Conservation (phyloP, 2,113 vertebrate species). For the Megaceryle maxima region DNA sequence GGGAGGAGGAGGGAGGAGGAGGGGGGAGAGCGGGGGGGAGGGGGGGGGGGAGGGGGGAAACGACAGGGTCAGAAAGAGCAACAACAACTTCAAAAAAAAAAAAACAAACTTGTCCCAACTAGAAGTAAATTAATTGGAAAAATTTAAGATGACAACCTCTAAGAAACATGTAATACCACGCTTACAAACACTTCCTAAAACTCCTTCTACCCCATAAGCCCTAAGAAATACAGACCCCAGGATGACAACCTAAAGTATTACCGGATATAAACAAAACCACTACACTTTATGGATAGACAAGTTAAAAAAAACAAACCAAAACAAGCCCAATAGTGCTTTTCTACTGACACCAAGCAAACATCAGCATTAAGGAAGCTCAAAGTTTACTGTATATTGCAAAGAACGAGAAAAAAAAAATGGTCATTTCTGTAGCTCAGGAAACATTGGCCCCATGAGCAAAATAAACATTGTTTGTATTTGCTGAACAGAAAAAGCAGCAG, state of each 20-base stretch:
- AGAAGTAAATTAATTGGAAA: background rate
- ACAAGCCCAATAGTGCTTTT: background rate
- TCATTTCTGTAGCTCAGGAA: slow-evolving; percentile 24
- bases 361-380: slow-evolving; percentile 8
- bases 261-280: background rate
- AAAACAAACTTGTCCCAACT: background rate
- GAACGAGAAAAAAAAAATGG: background rate
- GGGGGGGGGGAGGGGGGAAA: too few species aligned
- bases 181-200: background rate
- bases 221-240: background rate
- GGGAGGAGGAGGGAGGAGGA: too few species aligned
- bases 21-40: too few species aligned
- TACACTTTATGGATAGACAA: background rate
- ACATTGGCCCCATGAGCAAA: background rate
- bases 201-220: background rate
- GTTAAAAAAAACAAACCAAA: background rate
- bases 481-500: slow-evolving; percentile 27
- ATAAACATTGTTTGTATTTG: slow-evolving; percentile 50
- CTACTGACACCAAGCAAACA: background rate
- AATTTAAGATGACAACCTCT: background rate
- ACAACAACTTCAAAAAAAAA: background rate
- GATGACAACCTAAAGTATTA: background rate
- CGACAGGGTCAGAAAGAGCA: background rate
- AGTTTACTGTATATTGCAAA: slow-evolving; percentile 22
- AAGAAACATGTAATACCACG: background rate